A percentile compares a stretch with the other conserved stretches of the same genome.
phyloP scores from a whole-genome alignment of 1,140 invertebrate genomes.

The Sipha flava region DNA sequence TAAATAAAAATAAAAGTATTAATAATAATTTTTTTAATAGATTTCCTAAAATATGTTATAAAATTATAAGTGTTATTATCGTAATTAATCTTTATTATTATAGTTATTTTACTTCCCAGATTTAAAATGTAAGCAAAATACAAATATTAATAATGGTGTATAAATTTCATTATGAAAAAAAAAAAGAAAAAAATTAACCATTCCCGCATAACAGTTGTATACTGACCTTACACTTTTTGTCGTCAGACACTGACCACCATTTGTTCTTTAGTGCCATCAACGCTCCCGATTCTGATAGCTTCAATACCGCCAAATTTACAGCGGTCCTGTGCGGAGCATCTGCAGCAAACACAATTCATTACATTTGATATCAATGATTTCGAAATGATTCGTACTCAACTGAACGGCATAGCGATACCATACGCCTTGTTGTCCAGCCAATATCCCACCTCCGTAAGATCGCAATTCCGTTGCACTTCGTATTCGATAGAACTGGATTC shows the following conservation, averaged over 20 bases:
- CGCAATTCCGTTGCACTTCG: conserved; percentile 65
- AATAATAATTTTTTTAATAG: too few species aligned
- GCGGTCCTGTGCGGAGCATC: conserved; percentile 63
- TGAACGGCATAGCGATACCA: conserved; percentile 66
- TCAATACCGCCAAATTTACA: conserved; percentile 65
- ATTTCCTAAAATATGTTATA: too few species aligned
- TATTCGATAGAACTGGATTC: conserved; percentile 78
- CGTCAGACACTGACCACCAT: conserved; percentile 67
- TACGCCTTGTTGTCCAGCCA: conserved; percentile 72
- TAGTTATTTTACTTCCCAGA: too few species aligned
- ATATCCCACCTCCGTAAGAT: conserved; percentile 69
- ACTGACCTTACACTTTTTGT: conserved; percentile 27
- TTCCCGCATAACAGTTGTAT: too few species aligned
- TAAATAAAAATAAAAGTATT: too few species aligned
- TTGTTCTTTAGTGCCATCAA: conserved; percentile 69
- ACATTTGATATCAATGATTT: background rate
- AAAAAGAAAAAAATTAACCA: too few species aligned
- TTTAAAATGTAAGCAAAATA: too few species aligned
- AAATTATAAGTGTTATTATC: too few species aligned
- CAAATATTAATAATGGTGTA: too few species aligned
- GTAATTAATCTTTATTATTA: too few species aligned
- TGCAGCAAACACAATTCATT: conserved; percentile 42
- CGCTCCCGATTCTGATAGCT: conserved; percentile 69
- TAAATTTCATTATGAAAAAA: too few species aligned
- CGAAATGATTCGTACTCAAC: conserved; percentile 43